A percentile compares a stretch with the other conserved stretches of the same genome.
These are phyloP conservation scores for Plectrocnemia conspersa DNA, from an alignment of 1,140 invertebrate species.

Conservation along the genomic window DNA sequence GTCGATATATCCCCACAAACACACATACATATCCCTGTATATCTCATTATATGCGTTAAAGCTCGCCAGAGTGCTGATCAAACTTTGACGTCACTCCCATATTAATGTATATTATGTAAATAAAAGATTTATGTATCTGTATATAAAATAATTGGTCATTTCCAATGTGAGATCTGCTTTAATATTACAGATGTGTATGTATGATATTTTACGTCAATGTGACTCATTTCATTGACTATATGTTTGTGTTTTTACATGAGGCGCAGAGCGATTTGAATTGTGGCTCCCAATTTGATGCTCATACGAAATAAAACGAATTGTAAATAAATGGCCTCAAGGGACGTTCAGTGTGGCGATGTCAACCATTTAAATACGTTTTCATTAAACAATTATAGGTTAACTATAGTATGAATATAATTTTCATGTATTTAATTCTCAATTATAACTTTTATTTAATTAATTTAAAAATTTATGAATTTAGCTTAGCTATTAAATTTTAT, in stretches of 20 bases:
- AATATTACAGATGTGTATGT: neutral
- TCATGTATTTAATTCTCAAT: too few species aligned
- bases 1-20: constrained; percentile 15
- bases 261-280: constrained; percentile 8
- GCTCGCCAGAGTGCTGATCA: constrained; percentile 9
- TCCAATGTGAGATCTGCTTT: neutral
- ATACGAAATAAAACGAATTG: constrained; percentile 7
- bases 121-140: neutral
- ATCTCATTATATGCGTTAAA: neutral
- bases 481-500: too few species aligned
- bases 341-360: neutral
- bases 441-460: too few species aligned
- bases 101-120: constrained; percentile 8
- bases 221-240: neutral
- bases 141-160: neutral
- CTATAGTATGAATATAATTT: too few species aligned
- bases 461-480: too few species aligned
- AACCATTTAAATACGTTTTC: too few species aligned
- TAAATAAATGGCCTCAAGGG: neutral
- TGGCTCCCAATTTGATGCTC: constrained; percentile 9
- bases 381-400: too few species aligned
- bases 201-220: neutral
- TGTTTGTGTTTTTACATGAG: neutral
- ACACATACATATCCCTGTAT: too few species aligned
- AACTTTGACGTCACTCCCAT: constrained; percentile 15